These are phyloP conservation scores for Pteropus alecto DNA, from an alignment of 2,113 vertebrate species.

Conservation along the genomic window DNA sequence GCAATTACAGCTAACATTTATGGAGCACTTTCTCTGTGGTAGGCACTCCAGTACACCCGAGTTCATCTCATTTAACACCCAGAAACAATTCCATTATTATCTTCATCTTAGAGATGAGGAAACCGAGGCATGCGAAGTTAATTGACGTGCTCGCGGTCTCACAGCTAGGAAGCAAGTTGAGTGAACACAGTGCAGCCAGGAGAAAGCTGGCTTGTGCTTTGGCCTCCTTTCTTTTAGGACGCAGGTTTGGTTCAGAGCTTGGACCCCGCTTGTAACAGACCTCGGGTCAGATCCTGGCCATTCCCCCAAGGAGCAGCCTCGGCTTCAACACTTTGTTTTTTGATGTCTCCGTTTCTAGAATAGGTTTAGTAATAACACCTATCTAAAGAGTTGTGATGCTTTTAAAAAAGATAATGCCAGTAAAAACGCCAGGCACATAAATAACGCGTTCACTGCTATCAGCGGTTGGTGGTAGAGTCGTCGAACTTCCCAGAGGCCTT, in stretches of 20 bases:
- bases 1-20: background rate
- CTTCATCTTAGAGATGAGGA: background rate
- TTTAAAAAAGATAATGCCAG: background rate
- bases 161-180: background rate
- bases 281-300: background rate
- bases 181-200: background rate
- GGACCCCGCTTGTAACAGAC: background rate
- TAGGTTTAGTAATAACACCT: background rate
- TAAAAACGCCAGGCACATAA: background rate
- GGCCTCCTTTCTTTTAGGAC: background rate
- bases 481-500: background rate
- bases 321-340: background rate
- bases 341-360: background rate
- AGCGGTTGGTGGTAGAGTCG: background rate
- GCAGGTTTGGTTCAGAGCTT: background rate
- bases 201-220: background rate
- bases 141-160: background rate
- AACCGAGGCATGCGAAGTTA: background rate
- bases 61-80: background rate
- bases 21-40: background rate
- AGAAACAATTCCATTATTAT: background rate
- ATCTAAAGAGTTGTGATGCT: background rate
- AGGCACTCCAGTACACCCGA: background rate
- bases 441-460: background rate
- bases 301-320: background rate